Conservation (phyloP, 2,888 invertebrate species). For the Malacosoma neustria region DNA sequence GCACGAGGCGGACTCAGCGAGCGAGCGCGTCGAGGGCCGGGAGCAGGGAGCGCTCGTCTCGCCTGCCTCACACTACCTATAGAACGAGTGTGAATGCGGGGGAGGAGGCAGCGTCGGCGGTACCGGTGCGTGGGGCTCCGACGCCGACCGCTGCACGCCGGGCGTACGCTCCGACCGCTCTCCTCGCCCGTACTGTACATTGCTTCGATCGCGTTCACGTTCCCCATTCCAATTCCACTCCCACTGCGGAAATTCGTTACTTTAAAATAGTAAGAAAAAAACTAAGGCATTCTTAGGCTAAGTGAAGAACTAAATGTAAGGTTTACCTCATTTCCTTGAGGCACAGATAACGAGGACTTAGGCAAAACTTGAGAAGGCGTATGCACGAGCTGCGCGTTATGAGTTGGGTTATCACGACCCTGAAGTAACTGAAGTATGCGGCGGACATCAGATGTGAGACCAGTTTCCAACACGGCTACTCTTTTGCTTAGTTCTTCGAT, state of each 20-base stretch:
- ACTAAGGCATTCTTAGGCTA: neutral
- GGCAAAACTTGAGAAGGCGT: conserved; percentile 54
- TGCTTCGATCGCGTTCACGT: conserved; percentile 26
- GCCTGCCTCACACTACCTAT: conserved; percentile 71
- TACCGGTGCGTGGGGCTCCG: conserved; percentile 76
- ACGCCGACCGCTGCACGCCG: conserved; percentile 75
- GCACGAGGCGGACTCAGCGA: conserved; percentile 66
- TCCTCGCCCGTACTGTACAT: conserved; percentile 29
- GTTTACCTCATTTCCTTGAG: conserved; percentile 48
- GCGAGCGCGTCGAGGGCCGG: conserved; percentile 63
- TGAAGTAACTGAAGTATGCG: conserved; percentile 81
- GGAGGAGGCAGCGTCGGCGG: conserved; percentile 65
- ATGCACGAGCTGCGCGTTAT: conserved; percentile 40
- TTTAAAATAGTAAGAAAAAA: neutral
- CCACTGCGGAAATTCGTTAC: conserved; percentile 33
- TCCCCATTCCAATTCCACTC: conserved; percentile 62
- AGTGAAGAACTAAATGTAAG: neutral
- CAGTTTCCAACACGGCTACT: conserved; percentile 81
- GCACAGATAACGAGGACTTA: conserved; percentile 58
- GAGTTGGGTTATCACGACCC: conserved; percentile 41
- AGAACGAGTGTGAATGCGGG: conserved; percentile 71
- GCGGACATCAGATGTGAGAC: conserved; percentile 83
- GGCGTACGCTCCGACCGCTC: conserved; percentile 54
- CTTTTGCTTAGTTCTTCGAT: conserved; percentile 81
- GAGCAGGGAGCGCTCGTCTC: conserved; percentile 63